phyloP scores from a whole-genome alignment of 1,140 invertebrate genomes.

The Eupristina koningsbergeri region DNA sequence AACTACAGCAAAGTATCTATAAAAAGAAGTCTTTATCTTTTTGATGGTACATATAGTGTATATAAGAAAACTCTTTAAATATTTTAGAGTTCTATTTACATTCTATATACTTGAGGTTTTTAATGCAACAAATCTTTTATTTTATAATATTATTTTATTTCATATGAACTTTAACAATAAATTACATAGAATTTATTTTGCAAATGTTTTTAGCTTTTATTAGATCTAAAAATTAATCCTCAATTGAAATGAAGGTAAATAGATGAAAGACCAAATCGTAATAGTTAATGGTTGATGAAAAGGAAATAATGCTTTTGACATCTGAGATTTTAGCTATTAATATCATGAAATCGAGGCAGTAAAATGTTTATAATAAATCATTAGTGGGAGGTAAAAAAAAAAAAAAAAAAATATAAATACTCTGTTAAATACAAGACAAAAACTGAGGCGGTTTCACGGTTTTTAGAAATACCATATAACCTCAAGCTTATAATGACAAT shows the following conservation, averaged over 20 bases:
- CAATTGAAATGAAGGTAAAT: not conserved
- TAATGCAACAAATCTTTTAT: constrained; percentile 10
- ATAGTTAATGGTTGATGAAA: not conserved
- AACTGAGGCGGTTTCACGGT: not conserved
- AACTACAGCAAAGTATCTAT: constrained; percentile 11
- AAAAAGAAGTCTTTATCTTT: constrained; percentile 27
- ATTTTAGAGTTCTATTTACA: constrained; percentile 10
- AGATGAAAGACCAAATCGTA: not conserved
- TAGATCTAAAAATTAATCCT: not conserved
- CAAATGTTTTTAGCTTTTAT: not conserved
- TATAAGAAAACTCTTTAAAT: constrained; percentile 26
- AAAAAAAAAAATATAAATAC: constrained; percentile 23
- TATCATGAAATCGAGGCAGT: not conserved
- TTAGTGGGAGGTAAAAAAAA: too few relatives aligned
- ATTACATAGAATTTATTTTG: too few relatives aligned
- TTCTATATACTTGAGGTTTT: not conserved
- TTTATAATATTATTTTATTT: not conserved
- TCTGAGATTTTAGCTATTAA: not conserved
- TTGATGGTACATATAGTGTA: constrained; percentile 12
- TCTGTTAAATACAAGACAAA: not conserved
- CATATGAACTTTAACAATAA: not conserved
- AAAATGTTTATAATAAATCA: not conserved
- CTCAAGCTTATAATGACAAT: constrained; percentile 14
- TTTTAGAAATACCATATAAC: not conserved
- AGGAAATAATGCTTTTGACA: not conserved